phyloP scores from a whole-genome alignment of 2,888 invertebrate genomes.

The Noctua comes region DNA sequence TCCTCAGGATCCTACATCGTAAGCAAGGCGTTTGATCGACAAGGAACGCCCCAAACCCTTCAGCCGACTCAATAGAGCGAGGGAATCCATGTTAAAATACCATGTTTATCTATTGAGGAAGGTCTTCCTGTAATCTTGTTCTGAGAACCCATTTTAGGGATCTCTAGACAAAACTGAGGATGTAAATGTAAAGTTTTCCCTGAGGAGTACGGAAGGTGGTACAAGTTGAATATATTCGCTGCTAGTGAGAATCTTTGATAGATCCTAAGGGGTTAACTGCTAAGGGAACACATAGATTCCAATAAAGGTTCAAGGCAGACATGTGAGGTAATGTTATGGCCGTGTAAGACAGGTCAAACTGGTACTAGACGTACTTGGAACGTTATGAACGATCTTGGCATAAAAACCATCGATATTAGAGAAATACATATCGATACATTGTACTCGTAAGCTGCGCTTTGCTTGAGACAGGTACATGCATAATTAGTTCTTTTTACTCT shows the following conservation, averaged over 20 bases:
- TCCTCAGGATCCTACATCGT: constrained; percentile 33
- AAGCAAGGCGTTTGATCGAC: constrained; percentile 59
- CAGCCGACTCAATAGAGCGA: constrained; percentile 54
- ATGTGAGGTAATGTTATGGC: neutral
- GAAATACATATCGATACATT: neutral
- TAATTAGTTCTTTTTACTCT: neutral
- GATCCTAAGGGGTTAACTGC: neutral
- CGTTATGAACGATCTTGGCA: neutral
- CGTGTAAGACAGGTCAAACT: neutral
- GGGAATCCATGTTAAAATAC: constrained; percentile 49
- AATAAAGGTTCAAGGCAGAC: neutral
- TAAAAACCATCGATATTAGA: neutral
- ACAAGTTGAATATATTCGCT: neutral
- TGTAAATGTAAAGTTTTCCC: neutral
- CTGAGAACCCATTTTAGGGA: constrained; percentile 33
- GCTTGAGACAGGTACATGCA: neutral
- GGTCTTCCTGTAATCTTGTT: constrained; percentile 45
- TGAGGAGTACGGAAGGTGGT: neutral
- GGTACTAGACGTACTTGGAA: neutral
- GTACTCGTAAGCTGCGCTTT: no score
- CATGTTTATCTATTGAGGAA: constrained; percentile 58
- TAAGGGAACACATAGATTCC: neutral
- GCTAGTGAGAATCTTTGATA: neutral
- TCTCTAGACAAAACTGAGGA: constrained; percentile 19
- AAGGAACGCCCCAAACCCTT: constrained; percentile 50